These are phyloP conservation scores for Dysdera silvatica DNA, from an alignment of 1,140 invertebrate genomes.

Conservation along the genomic window DNA sequence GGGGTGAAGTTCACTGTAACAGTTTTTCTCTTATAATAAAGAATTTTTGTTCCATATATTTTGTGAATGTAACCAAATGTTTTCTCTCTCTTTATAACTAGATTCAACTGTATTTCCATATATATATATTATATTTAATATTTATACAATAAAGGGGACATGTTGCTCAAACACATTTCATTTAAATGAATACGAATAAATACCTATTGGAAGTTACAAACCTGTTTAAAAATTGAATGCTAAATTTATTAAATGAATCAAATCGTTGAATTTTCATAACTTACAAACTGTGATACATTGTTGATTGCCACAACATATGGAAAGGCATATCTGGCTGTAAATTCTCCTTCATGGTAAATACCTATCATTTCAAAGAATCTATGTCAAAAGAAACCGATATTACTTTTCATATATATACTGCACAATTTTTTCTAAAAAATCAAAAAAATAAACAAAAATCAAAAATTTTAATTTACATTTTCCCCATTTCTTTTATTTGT, in stretches of 20 bases:
- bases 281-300: constrained; percentile 87
- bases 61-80: too few relatives aligned
- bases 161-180: too few relatives aligned
- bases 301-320: constrained; percentile 85
- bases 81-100: too few relatives aligned
- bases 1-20: too few relatives aligned
- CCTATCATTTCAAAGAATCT: constrained; percentile 76
- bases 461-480: not conserved
- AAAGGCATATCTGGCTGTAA: constrained; percentile 68
- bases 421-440: constrained; percentile 1
- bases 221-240: not conserved
- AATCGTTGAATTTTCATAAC: constrained; percentile 28
- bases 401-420: not conserved
- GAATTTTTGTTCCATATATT: too few relatives aligned
- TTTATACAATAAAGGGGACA: too few relatives aligned
- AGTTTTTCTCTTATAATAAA: too few relatives aligned
- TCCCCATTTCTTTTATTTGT: constrained; percentile 1
- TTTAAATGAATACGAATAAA: too few relatives aligned
- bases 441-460: not conserved
- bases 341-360: constrained; percentile 85
- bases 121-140: too few relatives aligned
- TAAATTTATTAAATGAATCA: constrained; percentile 13
- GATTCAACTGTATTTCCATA: too few relatives aligned
- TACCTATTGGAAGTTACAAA: too few relatives aligned
- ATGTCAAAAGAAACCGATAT: constrained; percentile 38